Conservation (phyloP, 2,113 vertebrate species). For the Chionis minor region DNA sequence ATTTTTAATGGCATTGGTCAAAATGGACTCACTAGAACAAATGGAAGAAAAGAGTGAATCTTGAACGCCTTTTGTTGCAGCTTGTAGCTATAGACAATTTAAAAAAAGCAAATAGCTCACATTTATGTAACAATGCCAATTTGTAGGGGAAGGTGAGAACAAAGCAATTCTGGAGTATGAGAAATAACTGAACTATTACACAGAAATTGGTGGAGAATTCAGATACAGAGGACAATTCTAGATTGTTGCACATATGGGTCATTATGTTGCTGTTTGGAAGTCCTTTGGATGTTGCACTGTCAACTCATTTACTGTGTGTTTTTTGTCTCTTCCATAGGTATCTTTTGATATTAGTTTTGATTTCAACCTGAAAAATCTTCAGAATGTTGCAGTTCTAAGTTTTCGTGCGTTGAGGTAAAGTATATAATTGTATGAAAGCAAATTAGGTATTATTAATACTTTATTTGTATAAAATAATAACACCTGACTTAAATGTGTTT, state of each 20-base stretch:
- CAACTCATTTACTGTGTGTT: neutral
- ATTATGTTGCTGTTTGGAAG: neutral
- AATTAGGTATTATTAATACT: neutral
- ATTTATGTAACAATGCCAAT: neutral
- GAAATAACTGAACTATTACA: neutral
- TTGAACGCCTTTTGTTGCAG: neutral
- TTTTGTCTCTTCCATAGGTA: conserved; percentile 70
- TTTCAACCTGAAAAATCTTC: conserved; percentile 82
- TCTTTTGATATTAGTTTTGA: conserved; percentile 87
- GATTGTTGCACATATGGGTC: neutral
- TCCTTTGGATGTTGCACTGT: neutral
- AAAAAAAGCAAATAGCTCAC: neutral
- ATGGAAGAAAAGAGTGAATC: neutral
- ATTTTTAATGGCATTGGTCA: neutral
- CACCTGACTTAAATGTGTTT: neutral
- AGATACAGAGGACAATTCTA: neutral
- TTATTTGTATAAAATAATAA: neutral
- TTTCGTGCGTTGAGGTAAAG: conserved; percentile 84
- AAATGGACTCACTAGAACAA: neutral
- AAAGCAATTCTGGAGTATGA: neutral
- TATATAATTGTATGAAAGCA: neutral
- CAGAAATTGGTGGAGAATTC: neutral
- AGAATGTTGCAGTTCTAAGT: conserved; percentile 73
- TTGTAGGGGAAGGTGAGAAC: neutral
- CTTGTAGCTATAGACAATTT: neutral